Evolutionary conservation across 2,113 vertebrate species (phyloP).

Genomic region (Burhinus bistriatus): DNA sequence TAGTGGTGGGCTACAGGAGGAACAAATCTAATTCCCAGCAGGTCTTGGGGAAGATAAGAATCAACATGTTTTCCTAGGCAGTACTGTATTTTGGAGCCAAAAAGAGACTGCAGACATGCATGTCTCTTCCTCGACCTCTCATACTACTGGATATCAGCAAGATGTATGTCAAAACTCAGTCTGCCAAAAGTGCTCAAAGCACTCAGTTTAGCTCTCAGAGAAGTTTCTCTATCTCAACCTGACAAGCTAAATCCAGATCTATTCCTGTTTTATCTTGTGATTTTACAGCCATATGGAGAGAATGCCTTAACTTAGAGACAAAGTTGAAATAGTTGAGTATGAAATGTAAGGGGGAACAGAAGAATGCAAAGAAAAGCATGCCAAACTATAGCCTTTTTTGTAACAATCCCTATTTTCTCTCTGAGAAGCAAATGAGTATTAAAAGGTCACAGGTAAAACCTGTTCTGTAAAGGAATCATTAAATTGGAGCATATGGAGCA

Average conservation of each 20-base stretch:
- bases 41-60: neutral
- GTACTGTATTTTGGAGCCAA: neutral
- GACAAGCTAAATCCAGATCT: neutral
- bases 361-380: neutral
- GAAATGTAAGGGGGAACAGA: neutral
- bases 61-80: neutral
- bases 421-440: neutral
- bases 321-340: neutral
- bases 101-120: neutral
- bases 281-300: neutral
- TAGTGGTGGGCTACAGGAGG: neutral
- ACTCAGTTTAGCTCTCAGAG: neutral
- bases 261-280: neutral
- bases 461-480: neutral
- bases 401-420: neutral
- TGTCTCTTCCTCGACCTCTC: no score
- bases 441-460: neutral
- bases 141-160: neutral
- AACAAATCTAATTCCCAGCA: neutral
- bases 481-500: neutral
- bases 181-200: neutral
- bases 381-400: neutral
- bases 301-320: neutral
- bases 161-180: neutral
- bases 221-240: neutral